Evolutionary conservation across 2,113 vertebrate genomes (phyloP), one percentile per base, ranked within the genome.

Genomic region (Halichoeres trimaculatus): DNA sequence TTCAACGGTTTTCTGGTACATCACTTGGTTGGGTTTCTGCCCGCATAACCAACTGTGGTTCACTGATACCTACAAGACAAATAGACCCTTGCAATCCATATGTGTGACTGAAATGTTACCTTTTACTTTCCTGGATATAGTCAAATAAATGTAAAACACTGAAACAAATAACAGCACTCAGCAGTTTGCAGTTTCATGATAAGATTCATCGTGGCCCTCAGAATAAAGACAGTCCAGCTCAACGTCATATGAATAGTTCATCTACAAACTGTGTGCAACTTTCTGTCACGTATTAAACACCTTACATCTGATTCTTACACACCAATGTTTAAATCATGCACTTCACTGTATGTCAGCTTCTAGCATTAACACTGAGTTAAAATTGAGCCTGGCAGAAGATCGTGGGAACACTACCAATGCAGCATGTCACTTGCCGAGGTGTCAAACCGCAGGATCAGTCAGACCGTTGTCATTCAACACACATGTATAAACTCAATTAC

Each of bases 381-480:
- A 48, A n/a, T 17, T 51, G 57, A 43, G 30, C 14, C 10, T 67
- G 57, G 70, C 70, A 73, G n/a, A 71, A 40, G 20, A 65, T 63
- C 69, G 89, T 95, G 94, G 89, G 95, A 97, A 95, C 75, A 20
- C 86, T 92, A 84, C 66, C 65, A 23, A 88, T 88, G 89, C 43
- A 85, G 86, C 75, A 81, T 80, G 71, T 79, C 88, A 74, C 87
- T 84, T 79, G 63, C 82, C 84, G 84, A 95, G 91, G 93, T 93
- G 95, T 94, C 94, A 97, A 87, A 96, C 95, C 95, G 78, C 95
- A 92, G 12, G 7, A 83, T 23, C 65, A 84, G 76, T 58, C 56
- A 53, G 79, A 72, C 73, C 55, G 79, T 74, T 59, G 68, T 83
- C 82, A 74, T 85, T 78, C 41, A 85, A 81, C 69, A 70, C 75